Conservation (phyloP, 2,113 vertebrate genomes). For the Illadopsis cleaveri region DNA sequence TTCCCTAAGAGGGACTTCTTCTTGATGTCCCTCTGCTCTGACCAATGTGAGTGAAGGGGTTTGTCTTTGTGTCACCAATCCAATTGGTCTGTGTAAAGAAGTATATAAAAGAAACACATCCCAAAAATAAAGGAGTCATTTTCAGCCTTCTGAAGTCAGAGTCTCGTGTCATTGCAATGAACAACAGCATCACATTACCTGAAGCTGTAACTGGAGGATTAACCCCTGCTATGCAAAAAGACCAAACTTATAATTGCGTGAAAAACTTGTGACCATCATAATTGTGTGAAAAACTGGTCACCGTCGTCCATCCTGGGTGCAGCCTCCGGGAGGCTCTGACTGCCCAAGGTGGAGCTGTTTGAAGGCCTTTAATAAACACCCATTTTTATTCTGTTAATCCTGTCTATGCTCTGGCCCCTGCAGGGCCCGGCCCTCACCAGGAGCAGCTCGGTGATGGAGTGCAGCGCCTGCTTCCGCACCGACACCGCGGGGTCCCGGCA, state of each 20-base stretch:
- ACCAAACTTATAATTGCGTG: not conserved
- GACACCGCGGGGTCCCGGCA: constrained; percentile 89
- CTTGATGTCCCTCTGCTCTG: too few relatives aligned
- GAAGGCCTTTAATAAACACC: not conserved
- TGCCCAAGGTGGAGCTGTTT: not conserved
- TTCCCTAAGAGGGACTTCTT: too few relatives aligned
- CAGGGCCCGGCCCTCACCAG: constrained; percentile 65
- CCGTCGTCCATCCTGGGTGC: fast-evolving
- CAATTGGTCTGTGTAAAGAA: too few relatives aligned
- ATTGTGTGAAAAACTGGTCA: not conserved
- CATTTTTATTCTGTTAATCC: fast-evolving
- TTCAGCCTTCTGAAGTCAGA: too few relatives aligned
- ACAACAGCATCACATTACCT: too few relatives aligned
- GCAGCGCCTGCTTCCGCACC: constrained; percentile 90
- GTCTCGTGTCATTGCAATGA: too few relatives aligned
- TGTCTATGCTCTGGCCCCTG: fast-evolving
- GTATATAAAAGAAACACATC: too few relatives aligned
- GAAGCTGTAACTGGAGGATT: not conserved
- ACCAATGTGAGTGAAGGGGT: too few relatives aligned
- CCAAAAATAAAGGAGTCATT: too few relatives aligned
- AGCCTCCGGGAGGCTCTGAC: not conserved
- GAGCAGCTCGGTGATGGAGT: constrained; percentile 88
- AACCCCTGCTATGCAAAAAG: not conserved
- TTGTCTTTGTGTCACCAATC: too few relatives aligned
- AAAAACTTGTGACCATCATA: not conserved